Percentiles rank a stretch among this genome's conserved stretches.
Conservation (phyloP, 2,888 invertebrate genomes). For the Amphipyra tragopoginis region DNA sequence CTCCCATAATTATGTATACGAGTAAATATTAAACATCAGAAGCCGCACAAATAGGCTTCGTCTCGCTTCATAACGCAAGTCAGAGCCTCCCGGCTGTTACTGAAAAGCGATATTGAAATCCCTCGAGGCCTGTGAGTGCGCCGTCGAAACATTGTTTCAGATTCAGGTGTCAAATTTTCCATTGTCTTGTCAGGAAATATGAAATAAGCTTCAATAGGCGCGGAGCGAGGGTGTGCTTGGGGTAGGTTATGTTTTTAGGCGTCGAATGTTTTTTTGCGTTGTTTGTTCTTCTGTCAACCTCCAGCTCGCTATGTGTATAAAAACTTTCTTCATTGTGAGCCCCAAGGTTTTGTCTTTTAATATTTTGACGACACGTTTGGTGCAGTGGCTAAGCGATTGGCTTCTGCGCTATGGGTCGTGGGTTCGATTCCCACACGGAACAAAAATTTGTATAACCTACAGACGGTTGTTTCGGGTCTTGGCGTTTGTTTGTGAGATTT, state of each 20-base stretch:
- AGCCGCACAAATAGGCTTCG: slow-evolving; percentile 35
- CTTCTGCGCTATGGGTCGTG: too few relatives aligned
- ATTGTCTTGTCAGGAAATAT: slow-evolving; percentile 65
- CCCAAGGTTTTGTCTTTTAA: too few relatives aligned
- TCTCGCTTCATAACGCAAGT: slow-evolving; percentile 45
- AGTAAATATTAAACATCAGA: slow-evolving; percentile 13
- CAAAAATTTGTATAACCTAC: too few relatives aligned
- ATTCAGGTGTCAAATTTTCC: slow-evolving; percentile 70
- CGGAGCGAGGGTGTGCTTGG: slow-evolving; percentile 14
- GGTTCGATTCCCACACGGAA: too few relatives aligned
- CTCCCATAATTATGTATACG: slow-evolving; percentile 28
- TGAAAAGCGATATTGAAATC: slow-evolving; percentile 63
- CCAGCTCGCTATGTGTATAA: too few relatives aligned
- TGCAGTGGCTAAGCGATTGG: too few relatives aligned
- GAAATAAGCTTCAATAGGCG: slow-evolving; percentile 52
- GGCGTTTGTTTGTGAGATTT: too few relatives aligned
- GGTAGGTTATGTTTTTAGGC: slow-evolving; percentile 28
- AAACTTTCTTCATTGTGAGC: too few relatives aligned
- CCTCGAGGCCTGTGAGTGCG: slow-evolving; percentile 54
- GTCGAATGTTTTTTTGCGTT: not conserved
- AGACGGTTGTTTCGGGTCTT: too few relatives aligned
- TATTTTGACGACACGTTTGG: too few relatives aligned
- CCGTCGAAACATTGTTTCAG: slow-evolving; percentile 58
- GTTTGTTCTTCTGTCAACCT: too few relatives aligned
- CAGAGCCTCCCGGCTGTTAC: slow-evolving; percentile 53